phyloP scores from a whole-genome alignment of 2,113 vertebrate species.

The Pelecanoides urinatrix region DNA sequence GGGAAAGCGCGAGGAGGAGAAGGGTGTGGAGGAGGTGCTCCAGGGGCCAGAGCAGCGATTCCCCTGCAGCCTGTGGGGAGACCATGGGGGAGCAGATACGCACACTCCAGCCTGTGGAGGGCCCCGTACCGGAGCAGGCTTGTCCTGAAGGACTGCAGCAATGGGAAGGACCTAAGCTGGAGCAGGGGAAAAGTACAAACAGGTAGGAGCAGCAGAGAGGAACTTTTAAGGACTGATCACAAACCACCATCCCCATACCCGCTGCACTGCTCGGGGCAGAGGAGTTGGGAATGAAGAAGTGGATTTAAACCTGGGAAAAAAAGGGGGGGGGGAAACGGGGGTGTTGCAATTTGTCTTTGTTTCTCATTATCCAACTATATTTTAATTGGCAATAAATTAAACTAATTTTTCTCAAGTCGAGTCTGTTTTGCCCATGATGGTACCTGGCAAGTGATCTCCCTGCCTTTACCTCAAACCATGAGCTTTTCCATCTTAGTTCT shows the following conservation, averaged over 20 bases:
- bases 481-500: background rate
- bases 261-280: rapidly evolving
- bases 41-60: background rate
- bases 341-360: background rate
- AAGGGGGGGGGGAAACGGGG: rapidly evolving
- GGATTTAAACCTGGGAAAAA: background rate
- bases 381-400: background rate
- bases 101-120: background rate
- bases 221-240: background rate
- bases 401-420: background rate
- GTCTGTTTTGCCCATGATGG: background rate
- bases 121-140: background rate
- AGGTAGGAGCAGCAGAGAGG: background rate
- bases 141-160: background rate
- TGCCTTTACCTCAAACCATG: background rate
- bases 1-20: background rate
- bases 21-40: background rate
- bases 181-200: background rate
- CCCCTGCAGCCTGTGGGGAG: background rate
- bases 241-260: background rate
- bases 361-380: background rate
- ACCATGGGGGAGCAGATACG: rapidly evolving
- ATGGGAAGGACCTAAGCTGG: background rate
- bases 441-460: background rate
- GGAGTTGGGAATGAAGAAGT: background rate